Base-by-base conservation (phyloP, 1,140 invertebrate genomes). In the Scaptodrosophila lebanonensis region DNA sequence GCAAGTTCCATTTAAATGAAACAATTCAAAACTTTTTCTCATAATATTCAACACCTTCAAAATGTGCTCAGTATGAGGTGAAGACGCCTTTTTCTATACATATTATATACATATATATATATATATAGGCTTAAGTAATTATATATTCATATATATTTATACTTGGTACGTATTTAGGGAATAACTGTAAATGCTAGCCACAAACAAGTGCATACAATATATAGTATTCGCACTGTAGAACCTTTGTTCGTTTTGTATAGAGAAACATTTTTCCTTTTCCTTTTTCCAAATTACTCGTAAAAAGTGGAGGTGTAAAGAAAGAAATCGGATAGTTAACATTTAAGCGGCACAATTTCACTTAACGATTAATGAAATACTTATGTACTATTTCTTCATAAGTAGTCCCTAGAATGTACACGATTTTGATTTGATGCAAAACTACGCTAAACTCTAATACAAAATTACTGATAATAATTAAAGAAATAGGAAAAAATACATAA, bases 281-380 rank as follows among this genome's bases (percentile, higher is more conserved):
- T 66, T 61, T 79, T 73, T 73, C 61, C 33, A 82, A 69, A 66
- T n/a, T n/a, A 44, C 43, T 43, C 33, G 32, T 43, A 57, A 42
- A 58, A 44, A 49, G 44, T 18, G 43, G 52, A 45, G 38, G 38
- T 51, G 59, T 45, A 38, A 63, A 8, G 30, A 61, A 54, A 11
- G 36, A 20, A 73, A 77, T 58, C 56, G 45, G 35, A 79, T 56
- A 82, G 75, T 82, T 82, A 82, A 82, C 76, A 82, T 52, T 54
- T 82, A 83, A 70, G 75, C 75, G 75, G 75, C 75, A 82, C 75
- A 83, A 82, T 57, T 64, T 82, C 76, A 82, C 75, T 82, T 79
- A 79, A 79, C 36, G 57, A 63, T 40, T 6, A 67, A 40, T 79
- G 66, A 42, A 67, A 71, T 63, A 58, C 56, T 35, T 62, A 57